Conservation (phyloP, 92 coral and sea anemone species). For the Heliopora coerulea region DNA sequence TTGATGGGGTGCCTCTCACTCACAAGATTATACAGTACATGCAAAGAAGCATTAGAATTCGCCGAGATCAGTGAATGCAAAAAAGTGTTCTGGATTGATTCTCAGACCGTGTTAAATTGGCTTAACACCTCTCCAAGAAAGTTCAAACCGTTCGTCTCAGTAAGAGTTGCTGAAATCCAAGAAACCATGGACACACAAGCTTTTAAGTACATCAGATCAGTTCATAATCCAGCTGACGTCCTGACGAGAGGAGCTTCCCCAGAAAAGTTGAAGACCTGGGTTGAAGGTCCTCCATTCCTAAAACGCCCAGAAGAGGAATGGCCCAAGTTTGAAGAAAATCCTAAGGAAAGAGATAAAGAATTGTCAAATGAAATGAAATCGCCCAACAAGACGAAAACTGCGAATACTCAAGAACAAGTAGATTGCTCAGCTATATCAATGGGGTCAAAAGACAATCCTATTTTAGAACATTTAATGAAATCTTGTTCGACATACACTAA, state of each 20-base stretch:
- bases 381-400: too few species aligned
- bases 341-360: too few species aligned
- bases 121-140: not conserved
- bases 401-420: too few species aligned
- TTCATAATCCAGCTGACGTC: conserved; percentile 1
- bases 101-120: conserved; percentile 2
- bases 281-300: too few species aligned
- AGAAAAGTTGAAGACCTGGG: too few species aligned
- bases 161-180: conserved; percentile 15
- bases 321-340: too few species aligned
- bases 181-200: not conserved
- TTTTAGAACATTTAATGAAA: too few species aligned
- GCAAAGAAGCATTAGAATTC: not conserved
- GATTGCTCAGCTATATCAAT: too few species aligned
- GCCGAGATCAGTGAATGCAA: not conserved
- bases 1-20: conserved; percentile 44
- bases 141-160: conserved; percentile 19
- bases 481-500: too few species aligned
- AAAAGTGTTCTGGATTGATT: conserved; percentile 35
- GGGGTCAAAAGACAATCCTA: too few species aligned
- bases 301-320: too few species aligned
- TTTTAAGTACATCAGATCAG: not conserved
- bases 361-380: too few species aligned
- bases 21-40: conserved; percentile 31
- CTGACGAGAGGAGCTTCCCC: not conserved